Base-by-base conservation (phyloP, 2,113 vertebrate genomes). In the Hypanus sabinus region DNA sequence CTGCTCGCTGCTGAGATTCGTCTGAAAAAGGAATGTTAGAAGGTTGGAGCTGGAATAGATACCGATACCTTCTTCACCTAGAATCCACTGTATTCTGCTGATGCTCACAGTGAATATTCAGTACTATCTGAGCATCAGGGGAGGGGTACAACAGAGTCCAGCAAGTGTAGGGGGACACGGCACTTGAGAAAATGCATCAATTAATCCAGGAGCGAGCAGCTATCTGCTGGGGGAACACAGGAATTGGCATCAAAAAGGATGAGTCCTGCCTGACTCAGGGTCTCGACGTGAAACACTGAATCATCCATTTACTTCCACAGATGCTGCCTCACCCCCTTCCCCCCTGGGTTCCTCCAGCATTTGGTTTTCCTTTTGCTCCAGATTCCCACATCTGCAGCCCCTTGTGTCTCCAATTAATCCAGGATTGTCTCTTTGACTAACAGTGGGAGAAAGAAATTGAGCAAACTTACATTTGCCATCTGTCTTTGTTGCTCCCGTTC, bases 391-490 rank as follows among this genome's bases (percentile, higher is more conserved):
- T 18, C 68, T 70, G 68, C 68, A 70, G 68, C 18, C 68, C 14
- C 18, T 70, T 18, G 18, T 70, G 68, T 70, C 18, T 70, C 68
- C 68, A 70, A 70, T 70, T 70, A 87, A 30, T 14, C 83, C 11
- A 27, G 57, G 27, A 11, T 12, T 88, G 27, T 57, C 24, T 30
- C 57, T n/a, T 12, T 5, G 30, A 88, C 57, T 4, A 60, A 88
- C 57, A 60, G 55, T 10, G 24, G 24, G 57, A 88, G 27, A 88
- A 14, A 88, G 83, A 88, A 87, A 85, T 73, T 36, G 6, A 75
- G 2, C 22, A 93, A 30, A 93, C 91, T 93, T 93, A 93, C 91
- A 30, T 22, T 73, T 93, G 36, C 10, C 68, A 93, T 38, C 38
- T 73, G 36, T 27, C 70, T 93, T 46, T 73, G 91, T 55, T 71